Conservation (phyloP, 1,140 invertebrate genomes). For the Pogonomyrmex barbatus region DNA sequence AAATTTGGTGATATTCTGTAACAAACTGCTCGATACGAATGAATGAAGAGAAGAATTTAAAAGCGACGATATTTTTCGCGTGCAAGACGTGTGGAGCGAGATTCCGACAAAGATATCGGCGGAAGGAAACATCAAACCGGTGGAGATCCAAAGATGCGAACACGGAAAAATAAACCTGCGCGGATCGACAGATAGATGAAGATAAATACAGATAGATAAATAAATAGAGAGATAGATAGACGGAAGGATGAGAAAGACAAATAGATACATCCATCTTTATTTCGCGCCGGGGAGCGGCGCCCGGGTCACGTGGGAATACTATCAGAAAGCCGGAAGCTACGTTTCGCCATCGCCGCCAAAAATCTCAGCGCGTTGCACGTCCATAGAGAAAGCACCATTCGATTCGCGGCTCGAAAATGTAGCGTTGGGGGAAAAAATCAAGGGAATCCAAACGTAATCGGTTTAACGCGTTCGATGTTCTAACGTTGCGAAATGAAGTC, state of each 20-base stretch:
- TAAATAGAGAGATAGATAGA: constrained; percentile 54
- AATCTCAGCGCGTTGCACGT: constrained; percentile 43
- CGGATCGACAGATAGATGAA: constrained; percentile 57
- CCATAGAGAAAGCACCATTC: background rate
- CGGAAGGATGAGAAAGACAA: constrained; percentile 54
- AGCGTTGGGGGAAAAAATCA: background rate
- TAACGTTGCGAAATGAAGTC: background rate
- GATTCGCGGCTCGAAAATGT: background rate
- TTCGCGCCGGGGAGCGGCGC: constrained; percentile 20
- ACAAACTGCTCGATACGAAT: background rate
- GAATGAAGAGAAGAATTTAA: background rate
- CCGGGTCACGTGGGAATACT: constrained; percentile 54
- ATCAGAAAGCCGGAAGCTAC: constrained; percentile 36
- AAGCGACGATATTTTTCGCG: background rate
- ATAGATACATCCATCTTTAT: constrained; percentile 63
- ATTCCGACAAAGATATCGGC: background rate
- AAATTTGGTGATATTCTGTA: background rate
- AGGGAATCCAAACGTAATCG: background rate
- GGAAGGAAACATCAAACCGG: constrained; percentile 39
- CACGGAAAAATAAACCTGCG: constrained; percentile 42
- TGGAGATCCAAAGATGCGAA: constrained; percentile 36
- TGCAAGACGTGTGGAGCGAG: background rate
- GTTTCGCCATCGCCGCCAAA: constrained; percentile 35
- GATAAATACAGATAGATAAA: constrained; percentile 62
- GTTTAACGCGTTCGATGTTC: background rate